Conservation (phyloP, 2,113 vertebrate genomes). For the Junco hyemalis region DNA sequence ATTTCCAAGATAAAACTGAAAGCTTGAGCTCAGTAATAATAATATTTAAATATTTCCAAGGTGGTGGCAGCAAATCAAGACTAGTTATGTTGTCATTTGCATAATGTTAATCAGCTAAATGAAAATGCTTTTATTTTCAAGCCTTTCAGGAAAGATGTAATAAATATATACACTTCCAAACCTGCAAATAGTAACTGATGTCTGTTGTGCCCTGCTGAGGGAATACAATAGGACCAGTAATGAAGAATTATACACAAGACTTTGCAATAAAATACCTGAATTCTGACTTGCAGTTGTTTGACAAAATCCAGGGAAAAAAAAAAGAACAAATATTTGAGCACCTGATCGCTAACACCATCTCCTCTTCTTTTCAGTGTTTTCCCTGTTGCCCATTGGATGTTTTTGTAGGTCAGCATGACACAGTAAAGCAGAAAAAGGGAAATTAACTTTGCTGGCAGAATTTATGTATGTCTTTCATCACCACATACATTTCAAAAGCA, state of each 20-base stretch:
- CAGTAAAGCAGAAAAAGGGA: background rate
- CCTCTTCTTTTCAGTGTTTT: background rate
- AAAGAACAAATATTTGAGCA: background rate
- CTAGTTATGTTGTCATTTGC: constrained; percentile 44
- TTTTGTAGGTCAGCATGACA: background rate
- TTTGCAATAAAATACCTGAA: background rate
- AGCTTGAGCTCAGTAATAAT: constrained; percentile 66
- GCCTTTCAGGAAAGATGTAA: background rate
- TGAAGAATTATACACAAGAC: background rate
- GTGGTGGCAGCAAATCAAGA: constrained; percentile 45
- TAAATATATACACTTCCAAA: background rate
- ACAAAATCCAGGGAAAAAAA: background rate
- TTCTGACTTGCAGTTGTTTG: background rate
- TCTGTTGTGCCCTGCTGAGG: background rate
- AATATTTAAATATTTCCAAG: constrained; percentile 64
- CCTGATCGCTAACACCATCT: background rate
- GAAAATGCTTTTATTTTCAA: constrained; percentile 40
- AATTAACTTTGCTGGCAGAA: background rate
- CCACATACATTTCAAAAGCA: background rate
- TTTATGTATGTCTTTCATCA: background rate
- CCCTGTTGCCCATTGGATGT: background rate
- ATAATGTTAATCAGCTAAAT: constrained; percentile 61
- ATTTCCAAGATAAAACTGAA: constrained; percentile 73
- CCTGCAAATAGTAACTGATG: background rate
- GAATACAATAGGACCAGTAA: background rate